phyloP scores from a whole-genome alignment of 2,888 invertebrate genomes.

The Pomacea canaliculata region DNA sequence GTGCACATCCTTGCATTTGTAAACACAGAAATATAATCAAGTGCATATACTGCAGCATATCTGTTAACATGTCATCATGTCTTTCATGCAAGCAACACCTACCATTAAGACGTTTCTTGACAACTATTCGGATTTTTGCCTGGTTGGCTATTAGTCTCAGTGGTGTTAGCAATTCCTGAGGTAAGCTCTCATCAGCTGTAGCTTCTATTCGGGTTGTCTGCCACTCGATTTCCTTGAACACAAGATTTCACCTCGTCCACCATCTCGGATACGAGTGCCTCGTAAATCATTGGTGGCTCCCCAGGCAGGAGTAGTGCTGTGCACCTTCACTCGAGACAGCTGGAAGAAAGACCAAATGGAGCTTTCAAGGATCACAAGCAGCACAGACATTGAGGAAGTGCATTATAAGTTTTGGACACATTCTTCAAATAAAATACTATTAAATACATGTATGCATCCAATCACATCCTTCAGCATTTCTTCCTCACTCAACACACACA shows the following conservation, averaged over 20 bases:
- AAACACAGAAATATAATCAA: no score
- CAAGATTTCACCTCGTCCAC: conserved; percentile 87
- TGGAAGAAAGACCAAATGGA: conserved; percentile 67
- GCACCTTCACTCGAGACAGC: conserved; percentile 92
- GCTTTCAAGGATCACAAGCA: background rate
- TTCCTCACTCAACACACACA: no score
- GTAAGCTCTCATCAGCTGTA: conserved; percentile 72
- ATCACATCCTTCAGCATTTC: no score
- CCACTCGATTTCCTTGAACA: conserved; percentile 95
- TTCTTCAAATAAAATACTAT: no score
- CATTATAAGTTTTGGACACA: background rate
- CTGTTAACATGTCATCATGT: no score
- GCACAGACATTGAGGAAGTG: background rate
- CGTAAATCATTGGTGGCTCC: conserved; percentile 84
- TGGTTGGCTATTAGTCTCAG: conserved; percentile 92
- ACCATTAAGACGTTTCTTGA: conserved; percentile 93
- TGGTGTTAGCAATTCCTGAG: conserved; percentile 76
- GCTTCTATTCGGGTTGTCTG: conserved; percentile 96
- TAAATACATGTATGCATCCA: no score
- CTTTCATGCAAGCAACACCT: conserved; percentile 32
- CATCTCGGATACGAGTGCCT: conserved; percentile 91
- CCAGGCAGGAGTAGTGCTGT: conserved; percentile 94
- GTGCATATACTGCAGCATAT: no score
- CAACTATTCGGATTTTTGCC: conserved; percentile 92
- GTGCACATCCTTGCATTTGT: no score